Evolutionary conservation across 1,140 invertebrate genomes (phyloP).

Genomic region (Leptinotarsa defecta): DNA sequence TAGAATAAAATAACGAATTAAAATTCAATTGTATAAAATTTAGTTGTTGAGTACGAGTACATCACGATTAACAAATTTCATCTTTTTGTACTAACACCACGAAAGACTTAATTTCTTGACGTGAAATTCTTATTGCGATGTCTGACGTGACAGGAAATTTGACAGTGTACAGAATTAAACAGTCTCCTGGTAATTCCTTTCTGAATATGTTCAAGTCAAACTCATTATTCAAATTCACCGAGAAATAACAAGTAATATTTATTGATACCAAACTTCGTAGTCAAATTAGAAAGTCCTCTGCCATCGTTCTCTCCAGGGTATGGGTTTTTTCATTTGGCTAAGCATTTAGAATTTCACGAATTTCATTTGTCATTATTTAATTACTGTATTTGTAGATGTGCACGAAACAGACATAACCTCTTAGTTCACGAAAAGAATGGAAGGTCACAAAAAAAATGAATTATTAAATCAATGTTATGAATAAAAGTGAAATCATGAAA

Average conservation of each 20-base stretch:
- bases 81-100: too few species aligned
- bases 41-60: too few species aligned
- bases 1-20: neutral
- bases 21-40: neutral
- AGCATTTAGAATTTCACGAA: neutral
- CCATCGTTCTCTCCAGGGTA: neutral
- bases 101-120: neutral
- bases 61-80: too few species aligned
- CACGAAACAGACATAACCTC: too few species aligned
- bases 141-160: neutral
- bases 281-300: neutral
- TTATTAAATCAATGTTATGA: too few species aligned
- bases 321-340: neutral
- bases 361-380: neutral
- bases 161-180: constrained; percentile 2
- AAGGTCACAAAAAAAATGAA: too few species aligned
- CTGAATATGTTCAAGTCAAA: neutral
- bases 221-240: neutral
- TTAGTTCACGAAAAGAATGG: too few species aligned
- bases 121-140: neutral
- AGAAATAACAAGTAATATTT: neutral
- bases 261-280: neutral
- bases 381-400: too few species aligned
- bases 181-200: neutral
- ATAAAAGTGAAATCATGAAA: too few species aligned